Conservation (phyloP, 2,888 invertebrate species). For the Pachycephus smyrnensis region DNA sequence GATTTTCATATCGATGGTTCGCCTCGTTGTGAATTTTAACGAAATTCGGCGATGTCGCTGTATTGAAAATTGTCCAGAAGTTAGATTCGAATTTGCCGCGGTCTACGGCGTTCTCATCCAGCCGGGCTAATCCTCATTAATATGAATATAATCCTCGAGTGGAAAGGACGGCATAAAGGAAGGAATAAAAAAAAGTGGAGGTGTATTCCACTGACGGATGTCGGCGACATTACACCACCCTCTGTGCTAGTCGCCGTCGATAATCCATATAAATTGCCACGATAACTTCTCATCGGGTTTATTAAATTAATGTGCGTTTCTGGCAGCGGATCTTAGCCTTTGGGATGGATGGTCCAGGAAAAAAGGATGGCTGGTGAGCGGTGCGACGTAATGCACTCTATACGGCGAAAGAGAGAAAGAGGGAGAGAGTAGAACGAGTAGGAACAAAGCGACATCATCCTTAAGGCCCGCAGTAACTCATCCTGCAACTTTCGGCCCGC, state of each 20-base stretch:
- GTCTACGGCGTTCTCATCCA: too few species aligned
- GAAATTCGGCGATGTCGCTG: too few species aligned
- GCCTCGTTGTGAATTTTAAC: too few species aligned
- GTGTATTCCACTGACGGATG: conserved; percentile 45
- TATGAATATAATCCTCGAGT: conserved; percentile 14
- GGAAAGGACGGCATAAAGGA: not conserved
- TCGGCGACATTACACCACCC: conserved; percentile 40
- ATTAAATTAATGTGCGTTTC: conserved; percentile 50
- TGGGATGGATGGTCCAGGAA: not conserved
- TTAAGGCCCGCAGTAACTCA: conserved; percentile 41
- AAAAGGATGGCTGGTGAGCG: conserved; percentile 6
- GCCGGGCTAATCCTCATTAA: conserved; percentile 13
- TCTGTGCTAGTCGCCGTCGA: conserved; percentile 22
- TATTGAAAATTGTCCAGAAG: too few species aligned
- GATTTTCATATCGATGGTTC: too few species aligned
- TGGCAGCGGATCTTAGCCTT: not conserved
- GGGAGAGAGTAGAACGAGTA: not conserved
- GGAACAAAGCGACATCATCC: conserved; percentile 19
- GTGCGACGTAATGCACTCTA: too few species aligned
- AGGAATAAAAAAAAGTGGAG: conserved; percentile 10
- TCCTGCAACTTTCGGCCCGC: conserved; percentile 39
- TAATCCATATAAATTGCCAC: conserved; percentile 51
- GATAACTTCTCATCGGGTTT: conserved; percentile 51
- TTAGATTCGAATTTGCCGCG: too few species aligned
- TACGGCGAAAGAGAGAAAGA: not conserved